Evolutionary conservation across 2,797 vertebrate species (phyloP).

Genomic region (Pristis pectinata): DNA sequence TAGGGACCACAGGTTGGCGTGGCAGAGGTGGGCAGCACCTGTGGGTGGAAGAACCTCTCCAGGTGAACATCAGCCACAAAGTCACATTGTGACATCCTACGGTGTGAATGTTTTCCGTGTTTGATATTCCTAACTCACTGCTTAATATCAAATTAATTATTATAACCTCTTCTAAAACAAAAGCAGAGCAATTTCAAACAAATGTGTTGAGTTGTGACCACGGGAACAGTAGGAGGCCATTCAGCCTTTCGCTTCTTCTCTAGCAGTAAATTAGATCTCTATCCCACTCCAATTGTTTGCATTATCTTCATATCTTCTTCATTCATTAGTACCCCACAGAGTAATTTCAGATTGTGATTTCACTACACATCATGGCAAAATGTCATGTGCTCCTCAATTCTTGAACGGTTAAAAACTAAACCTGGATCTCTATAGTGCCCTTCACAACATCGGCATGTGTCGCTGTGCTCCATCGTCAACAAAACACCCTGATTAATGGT

Average conservation of each 20-base stretch:
- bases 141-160: background rate
- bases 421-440: too few species aligned
- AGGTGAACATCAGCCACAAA: background rate
- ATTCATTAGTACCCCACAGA: background rate
- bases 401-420: background rate
- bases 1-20: too few species aligned
- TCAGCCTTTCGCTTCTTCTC: background rate
- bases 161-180: background rate
- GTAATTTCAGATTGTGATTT: background rate
- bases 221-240: background rate
- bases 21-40: too few species aligned
- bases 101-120: background rate
- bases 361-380: background rate
- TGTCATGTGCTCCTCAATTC: background rate
- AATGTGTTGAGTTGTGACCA: background rate
- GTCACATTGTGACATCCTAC: background rate
- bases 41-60: background rate
- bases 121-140: background rate
- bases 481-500: too few species aligned
- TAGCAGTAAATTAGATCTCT: background rate
- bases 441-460: too few species aligned
- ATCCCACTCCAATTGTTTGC: background rate
- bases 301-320: background rate
- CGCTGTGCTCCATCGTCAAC: too few species aligned
- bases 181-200: background rate